These are phyloP conservation scores for Pitta sordida DNA, from an alignment of 2,113 vertebrate genomes.

Conservation along the genomic window DNA sequence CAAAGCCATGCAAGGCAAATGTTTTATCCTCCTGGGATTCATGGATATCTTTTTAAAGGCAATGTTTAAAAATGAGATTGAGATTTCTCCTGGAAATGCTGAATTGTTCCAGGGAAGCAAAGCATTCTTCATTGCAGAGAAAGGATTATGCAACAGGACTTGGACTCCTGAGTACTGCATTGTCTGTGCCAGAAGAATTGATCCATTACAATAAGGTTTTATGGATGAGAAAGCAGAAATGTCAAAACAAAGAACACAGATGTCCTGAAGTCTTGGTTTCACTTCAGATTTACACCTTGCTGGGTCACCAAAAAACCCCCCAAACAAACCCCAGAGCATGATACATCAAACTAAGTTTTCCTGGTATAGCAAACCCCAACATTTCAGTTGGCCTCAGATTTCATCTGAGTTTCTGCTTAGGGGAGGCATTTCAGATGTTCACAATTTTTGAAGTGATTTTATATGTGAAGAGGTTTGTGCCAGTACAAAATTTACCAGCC, in stretches of 20 bases:
- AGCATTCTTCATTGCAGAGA: background rate
- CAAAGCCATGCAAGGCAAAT: background rate
- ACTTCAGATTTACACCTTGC: background rate
- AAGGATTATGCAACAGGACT: too few relatives aligned
- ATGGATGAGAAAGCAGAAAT: background rate
- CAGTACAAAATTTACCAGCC: background rate
- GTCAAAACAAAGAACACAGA: accelerated
- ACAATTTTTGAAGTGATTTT: background rate
- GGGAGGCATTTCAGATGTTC: background rate
- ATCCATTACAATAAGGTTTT: background rate
- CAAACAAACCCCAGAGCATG: background rate
- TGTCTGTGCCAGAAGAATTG: background rate
- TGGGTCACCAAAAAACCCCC: background rate
- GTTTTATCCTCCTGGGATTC: background rate
- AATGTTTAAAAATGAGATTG: background rate
- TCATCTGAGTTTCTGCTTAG: background rate
- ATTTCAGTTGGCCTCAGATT: background rate
- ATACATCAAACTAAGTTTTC: background rate
- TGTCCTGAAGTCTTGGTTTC: background rate
- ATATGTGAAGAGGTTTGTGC: background rate
- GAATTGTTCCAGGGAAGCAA: background rate
- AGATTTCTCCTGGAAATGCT: background rate
- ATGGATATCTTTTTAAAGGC: background rate
- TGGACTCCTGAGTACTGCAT: background rate
- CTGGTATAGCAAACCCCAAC: background rate